These are phyloP conservation scores for Staurois parvus DNA, from an alignment of 2,797 vertebrate species.

Conservation along the genomic window DNA sequence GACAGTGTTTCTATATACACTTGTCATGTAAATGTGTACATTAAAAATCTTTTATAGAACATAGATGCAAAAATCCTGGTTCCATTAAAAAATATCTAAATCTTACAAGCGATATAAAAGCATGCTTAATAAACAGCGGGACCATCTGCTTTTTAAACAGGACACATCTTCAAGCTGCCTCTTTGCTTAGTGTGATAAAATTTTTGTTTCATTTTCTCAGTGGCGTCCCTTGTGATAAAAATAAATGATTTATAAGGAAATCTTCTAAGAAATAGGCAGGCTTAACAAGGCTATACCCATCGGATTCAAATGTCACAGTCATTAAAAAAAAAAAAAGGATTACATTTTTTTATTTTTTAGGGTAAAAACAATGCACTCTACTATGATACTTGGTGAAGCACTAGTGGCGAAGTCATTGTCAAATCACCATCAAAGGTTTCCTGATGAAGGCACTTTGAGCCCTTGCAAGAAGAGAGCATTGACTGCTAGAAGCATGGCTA, in stretches of 20 bases:
- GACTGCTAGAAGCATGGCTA: too few species aligned
- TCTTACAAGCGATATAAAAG: conserved; percentile 38
- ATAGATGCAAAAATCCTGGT: neutral
- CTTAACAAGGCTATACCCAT: conserved; percentile 55
- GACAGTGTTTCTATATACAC: too few species aligned
- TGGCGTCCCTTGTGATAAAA: conserved; percentile 60
- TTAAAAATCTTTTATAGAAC: too few species aligned
- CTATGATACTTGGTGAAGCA: neutral
- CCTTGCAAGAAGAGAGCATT: neutral
- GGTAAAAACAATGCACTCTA: conserved; percentile 18
- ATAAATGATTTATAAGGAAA: conserved; percentile 44
- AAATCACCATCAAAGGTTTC: conserved; percentile 18
- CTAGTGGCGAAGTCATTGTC: conserved; percentile 38
- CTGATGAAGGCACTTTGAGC: neutral
- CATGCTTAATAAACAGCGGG: conserved; percentile 52
- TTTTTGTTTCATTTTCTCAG: conserved; percentile 61
- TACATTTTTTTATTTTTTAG: conserved; percentile 55
- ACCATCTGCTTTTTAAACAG: conserved; percentile 61
- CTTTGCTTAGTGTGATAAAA: conserved; percentile 50
- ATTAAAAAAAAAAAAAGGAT: conserved; percentile 45
- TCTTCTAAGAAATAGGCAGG: conserved; percentile 43
- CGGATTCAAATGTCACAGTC: conserved; percentile 60
- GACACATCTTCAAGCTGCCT: conserved; percentile 48
- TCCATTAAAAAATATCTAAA: neutral
- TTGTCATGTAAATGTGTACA: too few species aligned